These are phyloP conservation scores for Hippocampus mohnikei DNA, from an alignment of 2,113 vertebrate species.

Conservation along the genomic window DNA sequence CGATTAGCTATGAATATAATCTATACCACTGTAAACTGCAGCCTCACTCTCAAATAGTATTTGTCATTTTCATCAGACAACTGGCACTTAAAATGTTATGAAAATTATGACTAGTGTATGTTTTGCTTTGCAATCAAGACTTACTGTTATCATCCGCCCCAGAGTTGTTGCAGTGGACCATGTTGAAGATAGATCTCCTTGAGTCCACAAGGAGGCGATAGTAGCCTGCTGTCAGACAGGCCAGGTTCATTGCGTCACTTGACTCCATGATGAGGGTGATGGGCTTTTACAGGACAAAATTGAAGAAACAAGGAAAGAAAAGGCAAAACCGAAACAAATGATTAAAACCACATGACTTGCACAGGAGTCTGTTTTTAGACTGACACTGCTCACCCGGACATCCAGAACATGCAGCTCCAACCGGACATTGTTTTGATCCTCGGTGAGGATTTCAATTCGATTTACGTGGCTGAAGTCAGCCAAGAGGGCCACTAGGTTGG, in stretches of 20 bases:
- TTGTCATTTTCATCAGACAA: too few species aligned
- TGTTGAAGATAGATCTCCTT: constrained; percentile 92
- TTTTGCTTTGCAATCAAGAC: background rate
- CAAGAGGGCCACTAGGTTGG: constrained; percentile 90
- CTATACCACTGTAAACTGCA: too few species aligned
- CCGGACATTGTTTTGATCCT: constrained; percentile 85
- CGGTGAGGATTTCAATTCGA: constrained; percentile 95
- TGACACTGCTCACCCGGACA: constrained; percentile 76
- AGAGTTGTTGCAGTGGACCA: constrained; percentile 84
- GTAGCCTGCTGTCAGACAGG: constrained; percentile 93
- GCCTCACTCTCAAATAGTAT: too few species aligned
- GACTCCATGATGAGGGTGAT: constrained; percentile 96
- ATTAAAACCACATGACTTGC: background rate
- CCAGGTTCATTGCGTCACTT: constrained; percentile 96
- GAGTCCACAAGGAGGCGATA: constrained; percentile 93
- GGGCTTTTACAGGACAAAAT: constrained; percentile 72
- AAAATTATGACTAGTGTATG: too few species aligned
- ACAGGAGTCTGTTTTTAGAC: background rate
- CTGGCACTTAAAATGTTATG: too few species aligned
- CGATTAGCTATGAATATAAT: background rate
- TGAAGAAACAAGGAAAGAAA: background rate
- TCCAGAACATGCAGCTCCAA: constrained; percentile 95
- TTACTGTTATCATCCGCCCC: constrained; percentile 78
- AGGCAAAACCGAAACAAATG: background rate
- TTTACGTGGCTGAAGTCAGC: constrained; percentile 97